Evolutionary conservation across 2,888 invertebrate genomes (phyloP).

Genomic region (Alloplasta piceator): DNA sequence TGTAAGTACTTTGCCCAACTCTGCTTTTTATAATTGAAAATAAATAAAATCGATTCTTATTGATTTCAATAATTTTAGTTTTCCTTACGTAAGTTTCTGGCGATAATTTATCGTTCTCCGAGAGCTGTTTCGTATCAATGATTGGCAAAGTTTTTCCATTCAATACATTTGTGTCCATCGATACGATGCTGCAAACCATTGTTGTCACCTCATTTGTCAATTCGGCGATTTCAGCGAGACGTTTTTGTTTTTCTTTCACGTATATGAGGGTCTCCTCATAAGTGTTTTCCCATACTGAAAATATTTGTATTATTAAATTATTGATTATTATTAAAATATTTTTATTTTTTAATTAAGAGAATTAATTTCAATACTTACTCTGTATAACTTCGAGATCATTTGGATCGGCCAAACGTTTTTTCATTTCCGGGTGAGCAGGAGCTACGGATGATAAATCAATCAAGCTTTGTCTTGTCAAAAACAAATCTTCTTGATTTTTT

Average conservation of each 20-base stretch:
- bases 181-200: constrained; percentile 71
- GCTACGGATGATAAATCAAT: constrained; percentile 64
- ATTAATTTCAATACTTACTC: constrained; percentile 66
- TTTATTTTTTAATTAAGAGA: not conserved
- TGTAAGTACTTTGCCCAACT: too few species aligned
- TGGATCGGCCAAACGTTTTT: constrained; percentile 71
- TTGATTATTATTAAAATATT: constrained; percentile 50
- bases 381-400: constrained; percentile 73
- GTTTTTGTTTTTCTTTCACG: constrained; percentile 62
- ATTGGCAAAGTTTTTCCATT: constrained; percentile 71
- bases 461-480: constrained; percentile 70
- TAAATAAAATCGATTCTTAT: not conserved
- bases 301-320: not conserved
- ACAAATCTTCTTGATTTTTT: constrained; percentile 69
- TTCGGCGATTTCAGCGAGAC: constrained; percentile 67
- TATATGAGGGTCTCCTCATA: constrained; percentile 61
- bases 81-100: constrained; percentile 74
- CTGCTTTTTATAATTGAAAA: not conserved
- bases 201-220: constrained; percentile 67
- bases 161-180: constrained; percentile 69
- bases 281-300: constrained; percentile 74
- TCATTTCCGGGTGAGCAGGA: constrained; percentile 71
- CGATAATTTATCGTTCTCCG: constrained; percentile 69
- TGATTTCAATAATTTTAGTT: not conserved
- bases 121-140: constrained; percentile 69